phyloP scores from a whole-genome alignment of 2,888 invertebrate species.

The Papilio elwesi region DNA sequence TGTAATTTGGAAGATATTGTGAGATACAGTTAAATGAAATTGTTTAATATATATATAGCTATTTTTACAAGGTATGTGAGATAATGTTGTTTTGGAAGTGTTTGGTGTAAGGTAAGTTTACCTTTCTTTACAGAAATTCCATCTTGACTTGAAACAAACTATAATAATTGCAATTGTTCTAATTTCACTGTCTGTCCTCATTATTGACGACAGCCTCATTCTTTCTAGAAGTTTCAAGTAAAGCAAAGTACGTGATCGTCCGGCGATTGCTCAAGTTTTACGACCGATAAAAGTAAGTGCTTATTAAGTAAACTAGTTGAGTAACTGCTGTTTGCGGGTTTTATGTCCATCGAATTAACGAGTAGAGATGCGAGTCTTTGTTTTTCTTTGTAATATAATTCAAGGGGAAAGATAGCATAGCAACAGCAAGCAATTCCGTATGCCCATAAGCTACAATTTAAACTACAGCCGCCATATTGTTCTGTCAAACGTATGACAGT shows the following conservation, averaged over 20 bases:
- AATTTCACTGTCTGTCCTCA: background rate
- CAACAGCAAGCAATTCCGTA: too few species aligned
- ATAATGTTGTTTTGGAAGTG: too few species aligned
- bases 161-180: background rate
- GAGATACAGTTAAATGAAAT: too few species aligned
- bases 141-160: background rate
- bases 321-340: constrained; percentile 19
- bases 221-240: constrained; percentile 13
- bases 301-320: constrained; percentile 29
- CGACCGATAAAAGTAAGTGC: constrained; percentile 29
- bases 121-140: background rate
- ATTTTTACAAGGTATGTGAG: too few species aligned
- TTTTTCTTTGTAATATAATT: background rate
- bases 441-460: too few species aligned
- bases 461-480: too few species aligned
- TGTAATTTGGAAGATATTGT: too few species aligned
- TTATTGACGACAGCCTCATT: background rate
- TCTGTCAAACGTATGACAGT: too few species aligned
- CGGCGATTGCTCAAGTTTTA: constrained; percentile 30
- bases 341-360: constrained; percentile 8
- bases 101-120: too few species aligned
- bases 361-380: background rate
- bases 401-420: too few species aligned
- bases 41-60: too few species aligned
- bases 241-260: constrained; percentile 20